Conservation (phyloP, 1,140 invertebrate species). For the Chionoecetes opilio region DNA sequence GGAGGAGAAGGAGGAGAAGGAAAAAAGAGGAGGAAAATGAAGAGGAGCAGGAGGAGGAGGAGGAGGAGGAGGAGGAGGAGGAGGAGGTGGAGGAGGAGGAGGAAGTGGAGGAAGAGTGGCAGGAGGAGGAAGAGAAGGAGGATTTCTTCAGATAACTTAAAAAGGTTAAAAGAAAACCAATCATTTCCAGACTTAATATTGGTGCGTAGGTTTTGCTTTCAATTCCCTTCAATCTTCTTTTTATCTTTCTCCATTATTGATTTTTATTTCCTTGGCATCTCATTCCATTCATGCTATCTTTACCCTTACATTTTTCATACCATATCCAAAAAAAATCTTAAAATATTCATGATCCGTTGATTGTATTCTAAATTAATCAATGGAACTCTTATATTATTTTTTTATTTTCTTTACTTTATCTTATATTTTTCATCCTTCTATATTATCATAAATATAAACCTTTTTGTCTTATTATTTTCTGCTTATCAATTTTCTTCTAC, state of each 20-base stretch:
- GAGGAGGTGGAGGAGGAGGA: not conserved
- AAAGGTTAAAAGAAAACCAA: not conserved
- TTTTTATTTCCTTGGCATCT: too few relatives aligned
- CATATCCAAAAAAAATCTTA: too few relatives aligned
- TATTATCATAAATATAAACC: too few relatives aligned
- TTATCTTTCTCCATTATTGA: not conserved
- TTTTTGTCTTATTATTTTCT: too few relatives aligned
- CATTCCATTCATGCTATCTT: too few relatives aligned
- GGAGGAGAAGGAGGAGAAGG: not conserved
- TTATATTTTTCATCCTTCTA: too few relatives aligned
- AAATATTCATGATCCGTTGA: too few relatives aligned
- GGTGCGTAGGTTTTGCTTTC: not conserved
- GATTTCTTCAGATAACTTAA: conserved; percentile 20
- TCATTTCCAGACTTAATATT: not conserved
- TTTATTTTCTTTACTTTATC: too few relatives aligned
- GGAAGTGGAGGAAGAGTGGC: not conserved
- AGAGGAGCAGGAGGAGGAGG: not conserved
- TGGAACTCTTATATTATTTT: too few relatives aligned
- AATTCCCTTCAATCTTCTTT: not conserved
- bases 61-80: not conserved
- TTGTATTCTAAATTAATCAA: too few relatives aligned
- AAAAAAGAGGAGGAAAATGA: not conserved
- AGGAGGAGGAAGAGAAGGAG: not conserved
- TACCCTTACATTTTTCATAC: too few relatives aligned
- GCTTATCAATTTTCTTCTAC: too few relatives aligned